Evolutionary conservation across 2,888 invertebrate species (phyloP).

Genomic region (Leucozona laternaria): DNA sequence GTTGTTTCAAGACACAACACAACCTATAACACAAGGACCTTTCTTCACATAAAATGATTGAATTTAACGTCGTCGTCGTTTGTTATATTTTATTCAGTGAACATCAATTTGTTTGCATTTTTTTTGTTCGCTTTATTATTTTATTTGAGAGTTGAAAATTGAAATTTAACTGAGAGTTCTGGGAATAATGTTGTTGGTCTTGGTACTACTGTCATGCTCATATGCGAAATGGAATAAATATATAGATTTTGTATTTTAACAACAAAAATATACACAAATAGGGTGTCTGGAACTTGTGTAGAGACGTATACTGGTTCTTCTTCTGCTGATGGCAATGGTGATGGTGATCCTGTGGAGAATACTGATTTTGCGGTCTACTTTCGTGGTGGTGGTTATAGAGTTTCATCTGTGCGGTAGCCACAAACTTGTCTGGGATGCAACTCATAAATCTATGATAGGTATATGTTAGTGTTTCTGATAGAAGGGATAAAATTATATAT

Average conservation of each 20-base stretch:
- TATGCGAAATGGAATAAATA: slow-evolving; percentile 39
- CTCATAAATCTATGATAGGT: slow-evolving; percentile 69
- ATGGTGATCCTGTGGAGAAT: slow-evolving; percentile 47
- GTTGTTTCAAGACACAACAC: slow-evolving; percentile 51
- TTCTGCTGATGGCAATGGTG: neutral
- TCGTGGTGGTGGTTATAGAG: slow-evolving; percentile 35
- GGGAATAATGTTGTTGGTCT: slow-evolving; percentile 62
- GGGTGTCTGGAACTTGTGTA: slow-evolving; percentile 49
- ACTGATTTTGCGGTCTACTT: slow-evolving; percentile 58
- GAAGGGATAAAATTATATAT: slow-evolving; percentile 44
- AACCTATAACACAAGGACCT: slow-evolving; percentile 16
- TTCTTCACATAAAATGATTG: slow-evolving; percentile 23
- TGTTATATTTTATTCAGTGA: slow-evolving; percentile 73
- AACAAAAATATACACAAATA: slow-evolving; percentile 11
- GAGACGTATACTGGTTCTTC: slow-evolving; percentile 34
- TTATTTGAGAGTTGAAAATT: slow-evolving; percentile 61
- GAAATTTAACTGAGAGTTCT: slow-evolving; percentile 71
- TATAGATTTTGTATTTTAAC: slow-evolving; percentile 51
- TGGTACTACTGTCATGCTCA: slow-evolving; percentile 24
- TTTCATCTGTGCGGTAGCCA: slow-evolving; percentile 49
- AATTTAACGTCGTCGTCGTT: slow-evolving; percentile 20
- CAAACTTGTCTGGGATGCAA: slow-evolving; percentile 68
- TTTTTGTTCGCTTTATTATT: slow-evolving; percentile 46
- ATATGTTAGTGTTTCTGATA: slow-evolving; percentile 68
- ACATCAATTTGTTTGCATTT: slow-evolving; percentile 38